A percentile compares a stretch with the other conserved stretches of the same genome.
phyloP scores from a whole-genome alignment of 1,140 invertebrate genomes.

The Aphaenogaster floridana region DNA sequence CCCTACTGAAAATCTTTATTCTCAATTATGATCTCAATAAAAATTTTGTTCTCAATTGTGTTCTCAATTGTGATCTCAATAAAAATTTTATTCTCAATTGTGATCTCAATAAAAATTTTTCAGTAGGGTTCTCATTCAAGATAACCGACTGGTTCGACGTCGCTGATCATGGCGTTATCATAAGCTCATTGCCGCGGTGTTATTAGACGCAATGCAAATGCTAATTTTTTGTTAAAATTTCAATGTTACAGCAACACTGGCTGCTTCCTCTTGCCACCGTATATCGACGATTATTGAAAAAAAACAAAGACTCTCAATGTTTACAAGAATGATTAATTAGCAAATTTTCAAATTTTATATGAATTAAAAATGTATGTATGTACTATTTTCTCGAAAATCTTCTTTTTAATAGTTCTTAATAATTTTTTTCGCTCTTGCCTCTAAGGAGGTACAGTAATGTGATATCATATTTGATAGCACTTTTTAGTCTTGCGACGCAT shows the following conservation, averaged over 20 bases:
- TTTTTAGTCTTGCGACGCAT: slow-evolving; percentile 5
- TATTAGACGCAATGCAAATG: neutral
- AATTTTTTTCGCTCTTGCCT: neutral
- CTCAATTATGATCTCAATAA: no score
- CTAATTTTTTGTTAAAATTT: neutral
- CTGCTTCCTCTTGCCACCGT: neutral
- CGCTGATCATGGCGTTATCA: neutral
- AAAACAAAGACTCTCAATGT: neutral
- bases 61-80: no score
- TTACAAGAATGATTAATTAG: neutral
- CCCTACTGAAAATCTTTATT: no score
- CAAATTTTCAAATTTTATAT: neutral
- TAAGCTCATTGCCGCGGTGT: neutral
- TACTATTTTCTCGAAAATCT: neutral
- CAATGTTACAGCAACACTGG: neutral
- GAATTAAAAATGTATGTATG: neutral
- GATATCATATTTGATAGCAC: neutral
- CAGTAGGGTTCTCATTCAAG: neutral
- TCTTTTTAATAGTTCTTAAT: neutral
- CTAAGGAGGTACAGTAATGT: neutral
- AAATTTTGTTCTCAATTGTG: no score
- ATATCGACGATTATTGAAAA: neutral
- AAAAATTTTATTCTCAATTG: no score
- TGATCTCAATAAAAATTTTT: no score
- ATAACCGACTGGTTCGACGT: slow-evolving; percentile 20